phyloP scores from a whole-genome alignment of 2,113 vertebrate species.

The Genyomyrus donnyi region DNA sequence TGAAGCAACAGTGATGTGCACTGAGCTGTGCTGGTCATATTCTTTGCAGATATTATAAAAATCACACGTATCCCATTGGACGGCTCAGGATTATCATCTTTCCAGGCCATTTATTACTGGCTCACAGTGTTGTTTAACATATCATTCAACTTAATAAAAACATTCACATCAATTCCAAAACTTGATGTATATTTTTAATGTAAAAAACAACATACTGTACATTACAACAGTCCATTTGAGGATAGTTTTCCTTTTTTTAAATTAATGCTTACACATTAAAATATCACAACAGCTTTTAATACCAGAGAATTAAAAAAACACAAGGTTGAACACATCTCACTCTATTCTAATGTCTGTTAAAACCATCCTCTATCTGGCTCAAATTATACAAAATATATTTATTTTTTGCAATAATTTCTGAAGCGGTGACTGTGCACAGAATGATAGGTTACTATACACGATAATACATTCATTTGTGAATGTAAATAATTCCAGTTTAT shows the following conservation, averaged over 20 bases:
- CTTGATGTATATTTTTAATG: constrained; percentile 56
- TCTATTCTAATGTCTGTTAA: constrained; percentile 22
- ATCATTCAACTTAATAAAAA: constrained; percentile 3
- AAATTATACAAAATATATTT: constrained; percentile 38
- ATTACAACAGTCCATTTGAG: constrained; percentile 52
- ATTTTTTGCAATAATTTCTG: constrained; percentile 29
- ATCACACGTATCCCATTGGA: neutral
- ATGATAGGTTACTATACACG: constrained; percentile 44
- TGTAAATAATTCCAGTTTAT: constrained; percentile 38
- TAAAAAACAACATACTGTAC: constrained; percentile 57
- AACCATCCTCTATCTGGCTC: neutral
- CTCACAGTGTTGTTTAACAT: neutral
- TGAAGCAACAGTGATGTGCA: neutral
- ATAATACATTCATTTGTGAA: constrained; percentile 46
- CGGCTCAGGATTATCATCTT: neutral
- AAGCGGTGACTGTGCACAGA: constrained; percentile 39
- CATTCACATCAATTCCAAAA: constrained; percentile 40
- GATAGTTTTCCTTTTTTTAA: constrained; percentile 32
- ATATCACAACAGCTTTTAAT: constrained; percentile 57
- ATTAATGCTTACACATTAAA: constrained; percentile 55
- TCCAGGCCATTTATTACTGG: neutral
- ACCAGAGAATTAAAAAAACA: constrained; percentile 45
- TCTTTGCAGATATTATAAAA: neutral
- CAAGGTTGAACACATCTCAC: constrained; percentile 37
- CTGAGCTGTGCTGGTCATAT: neutral